Conservation (phyloP, 2,888 invertebrate genomes). For the Heteromurus nitidus region DNA sequence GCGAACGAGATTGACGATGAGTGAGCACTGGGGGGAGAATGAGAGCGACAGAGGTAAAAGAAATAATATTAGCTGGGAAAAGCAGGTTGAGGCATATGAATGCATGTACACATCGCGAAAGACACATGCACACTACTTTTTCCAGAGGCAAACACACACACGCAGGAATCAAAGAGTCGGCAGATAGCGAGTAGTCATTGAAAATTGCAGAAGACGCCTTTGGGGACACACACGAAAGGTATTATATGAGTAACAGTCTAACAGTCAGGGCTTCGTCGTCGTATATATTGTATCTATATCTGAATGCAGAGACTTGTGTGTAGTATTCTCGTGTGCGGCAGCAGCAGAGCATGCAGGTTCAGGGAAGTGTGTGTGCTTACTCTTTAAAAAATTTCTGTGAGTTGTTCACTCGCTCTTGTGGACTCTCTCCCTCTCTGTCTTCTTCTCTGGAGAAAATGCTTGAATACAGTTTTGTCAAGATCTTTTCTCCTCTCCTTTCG, state of each 20-base stretch:
- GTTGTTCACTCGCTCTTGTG: conserved; percentile 14
- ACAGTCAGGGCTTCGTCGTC: conserved; percentile 14
- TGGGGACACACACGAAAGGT: conserved; percentile 47
- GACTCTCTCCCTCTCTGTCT: not conserved
- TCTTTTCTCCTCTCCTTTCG: conserved; percentile 34
- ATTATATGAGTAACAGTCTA: too few relatives aligned
- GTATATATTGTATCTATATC: too few relatives aligned
- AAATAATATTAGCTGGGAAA: conserved; percentile 44
- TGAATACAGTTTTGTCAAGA: conserved; percentile 43
- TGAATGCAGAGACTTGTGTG: too few relatives aligned
- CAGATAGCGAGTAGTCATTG: conserved; percentile 59
- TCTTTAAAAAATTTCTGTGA: conserved; percentile 21
- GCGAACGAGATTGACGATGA: conserved; percentile 53
- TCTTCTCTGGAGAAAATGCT: conserved; percentile 44
- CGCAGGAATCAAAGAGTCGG: conserved; percentile 38
- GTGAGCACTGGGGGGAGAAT: conserved; percentile 40
- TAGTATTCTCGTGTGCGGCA: too few relatives aligned
- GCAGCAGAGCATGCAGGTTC: not conserved
- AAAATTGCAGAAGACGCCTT: conserved; percentile 63
- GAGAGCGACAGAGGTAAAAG: conserved; percentile 42
- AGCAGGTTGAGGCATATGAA: conserved; percentile 28
- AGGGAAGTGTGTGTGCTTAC: not conserved
- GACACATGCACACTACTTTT: conserved; percentile 37
- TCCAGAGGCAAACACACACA: too few relatives aligned
- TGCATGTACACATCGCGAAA: conserved; percentile 38